Evolutionary conservation across 2,113 vertebrate genomes (phyloP), one percentile per base, ranked within the genome.

Genomic region (Rhodinocichla rosea): DNA sequence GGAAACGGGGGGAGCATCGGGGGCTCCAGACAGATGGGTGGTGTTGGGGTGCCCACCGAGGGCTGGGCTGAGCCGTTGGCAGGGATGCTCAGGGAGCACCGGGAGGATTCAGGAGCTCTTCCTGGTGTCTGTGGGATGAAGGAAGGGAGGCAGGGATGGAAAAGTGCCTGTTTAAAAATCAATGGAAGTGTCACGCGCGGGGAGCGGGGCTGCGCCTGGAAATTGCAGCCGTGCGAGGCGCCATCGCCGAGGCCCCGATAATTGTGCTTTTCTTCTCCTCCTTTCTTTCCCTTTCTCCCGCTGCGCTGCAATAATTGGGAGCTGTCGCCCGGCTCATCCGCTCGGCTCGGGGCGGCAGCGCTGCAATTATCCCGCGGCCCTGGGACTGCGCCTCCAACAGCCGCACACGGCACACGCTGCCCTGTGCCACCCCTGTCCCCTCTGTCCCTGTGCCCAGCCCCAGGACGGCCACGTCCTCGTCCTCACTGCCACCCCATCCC

Each of bases 281-380:
- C 89, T 87, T 87, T 90, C 87, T 90, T 90, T 74, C 13, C 75
- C 75, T 80, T 91, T 70, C 76, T 91, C 96, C 74, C 1, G 35
- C 98, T 94, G 97, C 78, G 97, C 92, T 92, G 89, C 97, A 98
- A 98, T 98, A 98, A 98, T 96, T 97, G 98, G 98, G 98, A 98
- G 97, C 98, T 80, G 95, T 97, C 96, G 96, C 97, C 96, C 55
- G 84, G 91, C 97, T 98, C 97, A 97, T 97, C 97, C 82, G 57
- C 97, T 91, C 5, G 47, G 95, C 95, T 98, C 96, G 92, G 96
- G 97, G 97, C 97, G 97, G 97, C 96, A 98, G 97, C 85, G 74
- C 96, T 95, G 97, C 97, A 98, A 98, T 98, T 98, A 98, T 96
- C 97, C 87, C 73, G 87, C 87, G 90, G 97, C 97, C 97, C 98